Conservation (phyloP, 2,888 invertebrate genomes). For the Perithous albicinctus region DNA sequence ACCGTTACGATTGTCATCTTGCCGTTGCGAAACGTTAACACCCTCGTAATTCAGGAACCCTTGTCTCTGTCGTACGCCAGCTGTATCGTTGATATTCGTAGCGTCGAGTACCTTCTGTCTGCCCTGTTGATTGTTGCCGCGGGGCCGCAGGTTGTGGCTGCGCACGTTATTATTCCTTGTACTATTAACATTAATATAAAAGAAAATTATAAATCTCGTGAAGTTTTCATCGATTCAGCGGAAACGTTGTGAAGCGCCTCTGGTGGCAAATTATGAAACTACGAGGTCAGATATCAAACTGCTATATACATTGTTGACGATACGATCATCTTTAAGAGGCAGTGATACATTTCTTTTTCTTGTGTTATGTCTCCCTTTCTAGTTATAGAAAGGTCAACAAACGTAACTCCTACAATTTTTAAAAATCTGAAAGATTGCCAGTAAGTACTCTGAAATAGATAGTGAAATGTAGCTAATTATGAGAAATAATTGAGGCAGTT, state of each 20-base stretch:
- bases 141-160: constrained; percentile 74
- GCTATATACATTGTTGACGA: background rate
- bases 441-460: no score
- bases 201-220: background rate
- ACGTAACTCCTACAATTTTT: no score
- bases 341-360: no score
- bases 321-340: background rate
- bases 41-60: constrained; percentile 40
- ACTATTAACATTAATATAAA: constrained; percentile 73
- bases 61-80: constrained; percentile 75
- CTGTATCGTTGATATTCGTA: constrained; percentile 81
- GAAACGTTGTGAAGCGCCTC: background rate
- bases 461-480: no score
- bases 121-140: constrained; percentile 64
- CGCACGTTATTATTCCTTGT: constrained; percentile 82
- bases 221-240: background rate
- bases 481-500: no score
- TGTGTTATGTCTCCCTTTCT: no score
- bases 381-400: no score
- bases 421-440: no score
- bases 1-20: constrained; percentile 16
- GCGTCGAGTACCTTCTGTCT: constrained; percentile 69
- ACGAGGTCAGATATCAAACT: background rate
- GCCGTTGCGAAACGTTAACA: constrained; percentile 4
- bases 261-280: constrained; percentile 5